Evolutionary conservation across 2,113 vertebrate species (phyloP), one percentile per base, ranked within the genome.

Genomic region (Tachycineta bicolor): DNA sequence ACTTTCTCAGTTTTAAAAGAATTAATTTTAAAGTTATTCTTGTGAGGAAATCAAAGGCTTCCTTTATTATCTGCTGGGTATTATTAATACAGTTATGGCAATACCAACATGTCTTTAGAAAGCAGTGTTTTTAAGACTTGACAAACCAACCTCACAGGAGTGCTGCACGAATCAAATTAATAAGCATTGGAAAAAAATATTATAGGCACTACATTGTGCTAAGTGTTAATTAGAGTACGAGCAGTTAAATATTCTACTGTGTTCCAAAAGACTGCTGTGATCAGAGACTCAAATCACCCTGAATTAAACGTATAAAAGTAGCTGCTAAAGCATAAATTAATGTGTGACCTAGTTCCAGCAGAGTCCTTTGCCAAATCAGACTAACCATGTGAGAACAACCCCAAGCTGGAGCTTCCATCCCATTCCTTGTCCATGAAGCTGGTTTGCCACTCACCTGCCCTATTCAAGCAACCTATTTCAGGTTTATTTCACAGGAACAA

Each of bases 81-180:
- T 90, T 73, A 68, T 64, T 60, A 95, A 84, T 62, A 90, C 56
- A 94, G 59, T 88, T 64, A 83, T 0, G 28, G 58, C 12, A 87
- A 89, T 63, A 92, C 43, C 82, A 73, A 93, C 21, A 83, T 24
- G n/a, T 70, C 69, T 63, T 68, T 84, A 86, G 60, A 78, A 94
- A 92, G 91, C 60, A 67, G 16, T 59, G 49, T 11, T 73, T 94
- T 87, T 92, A 90, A 92, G 83, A 93, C 46, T 65, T 74, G 89
- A 93, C 47, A 90, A 95, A 89, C 43, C 91, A 94, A 79, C 70
- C 79, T 88, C 75, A 90, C 49, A 58, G 60, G 68, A 93, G 31
- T 29, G n/a, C 49, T 92, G 68, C 64, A 81, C 75, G 67, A 96
- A 96, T 95, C 87, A 92, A 93, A 91, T 69, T 87, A 93, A 71